Base-by-base conservation (phyloP, 2,888 invertebrate genomes). In the Phania funesta region DNA sequence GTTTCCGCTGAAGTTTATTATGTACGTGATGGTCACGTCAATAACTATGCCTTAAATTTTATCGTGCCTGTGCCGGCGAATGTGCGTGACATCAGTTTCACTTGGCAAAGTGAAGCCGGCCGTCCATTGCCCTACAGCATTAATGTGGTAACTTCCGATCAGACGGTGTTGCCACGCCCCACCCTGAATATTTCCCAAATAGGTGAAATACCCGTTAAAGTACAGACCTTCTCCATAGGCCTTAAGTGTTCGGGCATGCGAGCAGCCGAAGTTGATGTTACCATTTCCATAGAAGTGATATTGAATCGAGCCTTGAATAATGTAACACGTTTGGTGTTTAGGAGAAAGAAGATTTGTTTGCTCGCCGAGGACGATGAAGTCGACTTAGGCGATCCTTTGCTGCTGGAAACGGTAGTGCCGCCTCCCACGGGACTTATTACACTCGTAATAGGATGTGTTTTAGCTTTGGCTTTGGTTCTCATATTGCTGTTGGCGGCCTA, bases 1-100 rank as follows among this genome's bases (percentile, higher is more conserved):
- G 92, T 97, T 85, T 94, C 95, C 67, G 96, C 96, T 8, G 96
- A 97, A 91, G 92, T 98, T 85, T 98, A 95, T 92, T 98, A 98
- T 91, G 97, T 98, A 46, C 93, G 96, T 76, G 96, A 97, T 87
- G 98, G 98, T 2, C 94, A 95, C 88, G 94, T 97, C 90, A 98
- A 98, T 92, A 95, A 95, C 88, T 97, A 98, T 90, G 98, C 98
- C 5, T 92, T 98, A 84, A 95, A 96, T 91, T 98, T 97, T 90
- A 94, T 95, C 84, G 95, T 98, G 60, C 96, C 96, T 0, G 96
- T 98, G 84, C 96, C 96, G 18, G 95, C 96, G 3, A 95, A 96
- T 87, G 94, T 97, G 85, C 94, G 95, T 85, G 95, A 95, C 86
- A 93, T 98, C 58, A 95, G 96, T 89, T 98, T 98, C 91, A 96